Evolutionary conservation across 2,888 invertebrate species (phyloP), one percentile per base, ranked within the genome.

Genomic region (Oeneis ivallda): DNA sequence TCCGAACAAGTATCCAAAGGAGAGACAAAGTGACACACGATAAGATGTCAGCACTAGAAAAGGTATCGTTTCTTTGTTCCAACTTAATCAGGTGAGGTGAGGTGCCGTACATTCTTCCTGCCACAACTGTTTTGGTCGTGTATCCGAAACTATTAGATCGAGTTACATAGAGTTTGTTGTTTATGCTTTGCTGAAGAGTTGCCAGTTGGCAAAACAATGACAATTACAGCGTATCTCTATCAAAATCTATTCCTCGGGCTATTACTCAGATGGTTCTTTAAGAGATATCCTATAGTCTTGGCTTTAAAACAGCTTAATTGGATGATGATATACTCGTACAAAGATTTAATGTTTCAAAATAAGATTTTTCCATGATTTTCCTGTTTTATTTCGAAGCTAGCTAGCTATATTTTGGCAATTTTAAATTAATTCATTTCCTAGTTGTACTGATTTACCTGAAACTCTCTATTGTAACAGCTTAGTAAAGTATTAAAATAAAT

Each of bases 141-240:
- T 64, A 57, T 67, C 60, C 52, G 13, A 65, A 63, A 65, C 59
- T 63, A 63, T 68, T 54, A 34, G 54, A 26, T 58, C 64, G 53
- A 52, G 61, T 68, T 66, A 64, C 68, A 62, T 62, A 57, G 45
- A 39, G 62, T 57, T 19, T 32, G 52, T 64, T 68, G 61, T 68
- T 64, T 68, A 68, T 57, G 65, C 41, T 45, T 32, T 64, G 34
- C 68, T 68, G 66, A 66, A 68, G 66, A 43, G 61, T 37, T 57
- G 65, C 68, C 68, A 66, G 68, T 64, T 67, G 63, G 66, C 62
- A 54, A 45, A 66, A 68, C 68, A 68, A 66, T 60, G 66, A 66
- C 64, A 64, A 64, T 68, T 61, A 60, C 61, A 47, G 26, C 50
- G 32, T 61, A 61, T 61, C 61, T 61, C 61, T 52, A 61, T 61